Evolutionary conservation across 2,888 invertebrate genomes (phyloP).

Genomic region (Cryptocephalus primarius): DNA sequence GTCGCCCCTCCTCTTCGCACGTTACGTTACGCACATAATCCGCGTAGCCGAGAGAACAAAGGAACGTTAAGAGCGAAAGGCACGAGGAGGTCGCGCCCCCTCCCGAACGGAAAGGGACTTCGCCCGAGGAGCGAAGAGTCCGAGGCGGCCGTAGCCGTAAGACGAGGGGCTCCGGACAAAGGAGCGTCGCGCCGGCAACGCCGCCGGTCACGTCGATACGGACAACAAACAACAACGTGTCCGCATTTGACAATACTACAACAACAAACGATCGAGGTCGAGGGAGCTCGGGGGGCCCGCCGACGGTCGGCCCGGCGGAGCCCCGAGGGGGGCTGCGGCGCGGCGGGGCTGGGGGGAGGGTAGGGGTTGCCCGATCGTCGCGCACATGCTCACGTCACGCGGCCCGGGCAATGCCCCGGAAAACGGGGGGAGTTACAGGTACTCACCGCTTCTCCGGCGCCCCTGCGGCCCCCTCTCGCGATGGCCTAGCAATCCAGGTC

Average conservation of each 20-base stretch:
- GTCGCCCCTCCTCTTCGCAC: no score
- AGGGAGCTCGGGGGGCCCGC: no score
- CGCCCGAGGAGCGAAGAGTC: no score
- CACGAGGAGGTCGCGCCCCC: no score
- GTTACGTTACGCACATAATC: no score
- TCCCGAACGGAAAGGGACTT: no score
- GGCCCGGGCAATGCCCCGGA: slow-evolving; percentile 26
- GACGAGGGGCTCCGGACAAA: slow-evolving; percentile 6
- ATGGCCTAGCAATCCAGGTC: background rate
- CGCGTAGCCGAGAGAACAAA: no score
- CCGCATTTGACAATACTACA: slow-evolving; percentile 7
- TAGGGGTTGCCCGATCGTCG: slow-evolving; percentile 21
- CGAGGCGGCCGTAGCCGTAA: no score
- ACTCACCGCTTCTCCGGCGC: background rate
- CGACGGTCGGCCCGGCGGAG: no score
- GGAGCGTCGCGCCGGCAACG: slow-evolving; percentile 27
- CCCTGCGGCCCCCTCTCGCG: background rate
- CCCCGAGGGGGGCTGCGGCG: no score
- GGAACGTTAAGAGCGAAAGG: no score
- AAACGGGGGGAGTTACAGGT: slow-evolving; percentile 2
- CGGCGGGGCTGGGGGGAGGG: no score
- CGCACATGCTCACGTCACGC: slow-evolving; percentile 33
- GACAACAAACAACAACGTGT: slow-evolving; percentile 23
- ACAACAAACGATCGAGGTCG: background rate
- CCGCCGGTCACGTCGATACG: slow-evolving; percentile 22